A percentile compares a stretch with the other conserved stretches of the same genome.
Conservation (phyloP, 2,797 vertebrate genomes). For the Staurois parvus region DNA sequence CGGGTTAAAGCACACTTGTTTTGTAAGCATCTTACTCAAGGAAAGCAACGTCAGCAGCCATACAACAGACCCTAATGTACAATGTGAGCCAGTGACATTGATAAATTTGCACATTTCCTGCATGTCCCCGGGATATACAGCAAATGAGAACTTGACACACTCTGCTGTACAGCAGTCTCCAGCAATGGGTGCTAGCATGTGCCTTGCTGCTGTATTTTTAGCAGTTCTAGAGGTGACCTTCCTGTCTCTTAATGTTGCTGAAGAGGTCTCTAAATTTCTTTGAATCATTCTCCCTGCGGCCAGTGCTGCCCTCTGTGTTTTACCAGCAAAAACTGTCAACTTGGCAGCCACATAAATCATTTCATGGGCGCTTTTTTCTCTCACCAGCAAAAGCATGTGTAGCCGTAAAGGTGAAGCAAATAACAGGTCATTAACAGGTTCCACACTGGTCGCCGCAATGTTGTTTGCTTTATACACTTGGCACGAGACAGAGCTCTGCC, state of each 20-base stretch:
- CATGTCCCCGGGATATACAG: slow-evolving; percentile 53
- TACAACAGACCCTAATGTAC: slow-evolving; percentile 13
- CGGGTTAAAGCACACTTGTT: slow-evolving; percentile 18
- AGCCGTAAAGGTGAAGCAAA: background rate
- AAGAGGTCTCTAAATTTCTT: slow-evolving; percentile 48
- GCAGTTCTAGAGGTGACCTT: slow-evolving; percentile 51
- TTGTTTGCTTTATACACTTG: background rate
- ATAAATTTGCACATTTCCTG: slow-evolving; percentile 52
- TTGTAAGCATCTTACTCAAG: slow-evolving; percentile 17
- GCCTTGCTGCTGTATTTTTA: slow-evolving; percentile 48
- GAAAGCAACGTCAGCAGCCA: slow-evolving; percentile 37
- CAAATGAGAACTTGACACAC: slow-evolving; percentile 51
- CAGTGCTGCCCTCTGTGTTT: slow-evolving; percentile 41
- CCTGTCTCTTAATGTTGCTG: slow-evolving; percentile 48
- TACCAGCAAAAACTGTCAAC: slow-evolving; percentile 37
- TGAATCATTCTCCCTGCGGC: slow-evolving; percentile 41
- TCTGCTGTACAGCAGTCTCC: slow-evolving; percentile 25
- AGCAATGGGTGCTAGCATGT: slow-evolving; percentile 28
- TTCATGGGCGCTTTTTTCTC: background rate
- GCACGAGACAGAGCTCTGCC: background rate
- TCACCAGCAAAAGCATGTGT: background rate
- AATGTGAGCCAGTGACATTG: slow-evolving; percentile 40
- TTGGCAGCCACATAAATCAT: slow-evolving; percentile 42
- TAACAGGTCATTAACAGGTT: slow-evolving; percentile 20
- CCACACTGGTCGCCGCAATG: background rate